A percentile compares a stretch with the other conserved stretches of the same genome.
Evolutionary conservation across 2,888 invertebrate genomes (phyloP).

Genomic region (Apamea anceps): DNA sequence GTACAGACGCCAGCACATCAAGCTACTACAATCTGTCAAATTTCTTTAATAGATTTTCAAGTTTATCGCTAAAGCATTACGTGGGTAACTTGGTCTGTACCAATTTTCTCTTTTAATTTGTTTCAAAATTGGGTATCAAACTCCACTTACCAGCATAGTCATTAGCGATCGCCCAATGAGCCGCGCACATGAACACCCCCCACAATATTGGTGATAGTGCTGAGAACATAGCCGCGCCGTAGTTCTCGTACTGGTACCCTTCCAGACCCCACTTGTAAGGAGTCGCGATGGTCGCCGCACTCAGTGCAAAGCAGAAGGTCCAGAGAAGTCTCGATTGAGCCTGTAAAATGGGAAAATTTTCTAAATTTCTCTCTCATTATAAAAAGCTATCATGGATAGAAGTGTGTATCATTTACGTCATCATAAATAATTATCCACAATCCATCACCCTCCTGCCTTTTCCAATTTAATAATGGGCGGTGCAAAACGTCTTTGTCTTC

Average conservation of each 20-base stretch:
- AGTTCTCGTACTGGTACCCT: constrained; percentile 87
- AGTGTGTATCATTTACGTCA: background rate
- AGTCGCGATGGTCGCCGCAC: constrained; percentile 84
- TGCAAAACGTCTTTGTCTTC: background rate
- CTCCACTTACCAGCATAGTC: constrained; percentile 86
- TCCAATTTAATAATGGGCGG: background rate
- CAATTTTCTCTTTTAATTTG: background rate
- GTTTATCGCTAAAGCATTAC: too few relatives aligned
- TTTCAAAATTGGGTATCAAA: background rate
- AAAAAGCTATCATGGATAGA: background rate
- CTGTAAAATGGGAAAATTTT: constrained; percentile 73
- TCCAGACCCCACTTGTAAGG: constrained; percentile 89
- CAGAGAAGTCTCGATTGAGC: constrained; percentile 83
- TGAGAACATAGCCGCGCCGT: constrained; percentile 89
- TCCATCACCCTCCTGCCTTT: background rate
- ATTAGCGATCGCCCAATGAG: constrained; percentile 89
- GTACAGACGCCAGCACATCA: too few relatives aligned
- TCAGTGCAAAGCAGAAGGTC: constrained; percentile 80
- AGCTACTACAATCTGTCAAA: too few relatives aligned
- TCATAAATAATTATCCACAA: background rate
- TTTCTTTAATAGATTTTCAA: too few relatives aligned
- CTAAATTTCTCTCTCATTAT: background rate
- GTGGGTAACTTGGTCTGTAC: too few relatives aligned
- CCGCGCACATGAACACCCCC: constrained; percentile 88
- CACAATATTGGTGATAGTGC: constrained; percentile 90